A percentile compares a stretch with the other conserved stretches of the same genome.
Evolutionary conservation across 2,113 vertebrate genomes (phyloP).

Genomic region (Petromus typicus): DNA sequence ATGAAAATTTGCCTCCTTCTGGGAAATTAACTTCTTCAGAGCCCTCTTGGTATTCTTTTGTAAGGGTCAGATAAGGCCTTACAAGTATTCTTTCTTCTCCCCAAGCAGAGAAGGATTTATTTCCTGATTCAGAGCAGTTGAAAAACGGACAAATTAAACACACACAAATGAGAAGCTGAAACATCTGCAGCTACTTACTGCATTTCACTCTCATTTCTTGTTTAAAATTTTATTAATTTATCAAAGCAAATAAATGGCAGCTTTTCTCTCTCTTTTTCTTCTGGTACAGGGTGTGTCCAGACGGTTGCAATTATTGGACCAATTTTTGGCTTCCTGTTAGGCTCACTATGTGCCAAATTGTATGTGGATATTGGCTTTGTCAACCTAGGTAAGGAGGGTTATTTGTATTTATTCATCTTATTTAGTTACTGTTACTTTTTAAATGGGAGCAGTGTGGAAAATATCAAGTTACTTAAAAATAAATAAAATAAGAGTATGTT

Average conservation of each 20-base stretch:
- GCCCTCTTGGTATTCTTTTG: not conserved
- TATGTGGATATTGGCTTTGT: constrained; percentile 96
- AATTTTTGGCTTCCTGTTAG: constrained; percentile 96
- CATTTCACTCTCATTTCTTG: constrained; percentile 20
- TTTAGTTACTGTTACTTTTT: constrained; percentile 10
- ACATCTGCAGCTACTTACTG: constrained; percentile 19
- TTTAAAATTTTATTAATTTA: constrained; percentile 29
- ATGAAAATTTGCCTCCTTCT: not conserved
- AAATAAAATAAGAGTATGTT: not conserved
- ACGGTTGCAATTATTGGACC: constrained; percentile 95
- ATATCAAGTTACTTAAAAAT: not conserved
- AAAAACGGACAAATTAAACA: not conserved
- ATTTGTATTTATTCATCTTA: constrained; percentile 53
- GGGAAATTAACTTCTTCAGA: constrained; percentile 9
- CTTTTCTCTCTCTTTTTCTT: not conserved
- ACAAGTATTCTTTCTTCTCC: constrained; percentile 4
- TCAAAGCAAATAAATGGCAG: not conserved
- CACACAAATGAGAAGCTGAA: not conserved
- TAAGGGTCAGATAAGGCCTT: not conserved
- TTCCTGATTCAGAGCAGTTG: not conserved
- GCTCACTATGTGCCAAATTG: constrained; percentile 94
- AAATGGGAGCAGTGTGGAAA: not conserved
- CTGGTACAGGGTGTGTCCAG: constrained; percentile 91
- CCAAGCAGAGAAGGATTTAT: constrained; percentile 4
- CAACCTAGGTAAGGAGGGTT: constrained; percentile 90